A percentile compares a stretch with the other conserved stretches of the same genome.
phyloP scores from a whole-genome alignment of 2,888 invertebrate species.

The Carterocephalus palaemon region DNA sequence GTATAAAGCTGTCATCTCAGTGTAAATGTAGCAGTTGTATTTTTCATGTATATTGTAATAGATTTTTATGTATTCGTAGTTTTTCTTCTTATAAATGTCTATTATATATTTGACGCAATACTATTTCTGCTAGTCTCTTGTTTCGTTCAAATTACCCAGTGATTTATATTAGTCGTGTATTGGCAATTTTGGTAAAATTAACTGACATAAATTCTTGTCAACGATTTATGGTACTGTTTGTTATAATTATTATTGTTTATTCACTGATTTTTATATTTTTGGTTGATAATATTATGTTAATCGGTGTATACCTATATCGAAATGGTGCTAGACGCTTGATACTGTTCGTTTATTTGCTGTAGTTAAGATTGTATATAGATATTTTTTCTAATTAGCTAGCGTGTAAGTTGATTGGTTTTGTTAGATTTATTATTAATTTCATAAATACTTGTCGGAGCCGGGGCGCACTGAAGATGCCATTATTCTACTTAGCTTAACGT shows the following conservation, averaged over 20 bases:
- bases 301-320: constrained; percentile 69
- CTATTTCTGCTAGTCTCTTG: constrained; percentile 62
- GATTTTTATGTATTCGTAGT: constrained; percentile 59
- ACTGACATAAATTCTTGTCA: constrained; percentile 30
- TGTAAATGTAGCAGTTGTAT: constrained; percentile 54
- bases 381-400: constrained; percentile 40
- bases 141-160: constrained; percentile 63
- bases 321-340: constrained; percentile 77
- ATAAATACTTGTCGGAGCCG: constrained; percentile 39
- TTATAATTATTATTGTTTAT: constrained; percentile 51
- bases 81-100: constrained; percentile 54
- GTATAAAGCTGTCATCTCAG: constrained; percentile 63
- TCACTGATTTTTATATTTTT: constrained; percentile 55
- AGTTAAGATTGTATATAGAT: constrained; percentile 58
- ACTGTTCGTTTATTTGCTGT: constrained; percentile 62
- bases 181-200: constrained; percentile 33
- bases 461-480: constrained; percentile 62
- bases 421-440: constrained; percentile 20
- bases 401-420: constrained; percentile 33
- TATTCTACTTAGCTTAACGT: constrained; percentile 30
- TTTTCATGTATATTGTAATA: constrained; percentile 55
- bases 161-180: constrained; percentile 43
- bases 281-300: constrained; percentile 73
- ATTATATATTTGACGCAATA: constrained; percentile 61
- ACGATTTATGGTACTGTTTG: constrained; percentile 43